Base-by-base conservation (phyloP, 2,888 invertebrate species). In the Mythimna pallens region DNA sequence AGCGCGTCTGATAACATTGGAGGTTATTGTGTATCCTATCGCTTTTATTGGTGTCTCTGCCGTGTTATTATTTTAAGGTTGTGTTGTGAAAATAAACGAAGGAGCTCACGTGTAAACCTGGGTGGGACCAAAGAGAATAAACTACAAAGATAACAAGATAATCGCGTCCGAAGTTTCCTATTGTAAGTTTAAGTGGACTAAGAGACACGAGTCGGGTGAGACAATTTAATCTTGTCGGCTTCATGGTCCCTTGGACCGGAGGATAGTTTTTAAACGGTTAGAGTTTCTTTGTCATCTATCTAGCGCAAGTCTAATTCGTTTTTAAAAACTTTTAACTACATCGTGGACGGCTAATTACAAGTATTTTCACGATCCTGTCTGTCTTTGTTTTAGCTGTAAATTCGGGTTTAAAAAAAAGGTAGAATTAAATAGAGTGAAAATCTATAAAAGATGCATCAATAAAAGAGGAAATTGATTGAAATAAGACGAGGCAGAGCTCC, bases 151-250 rank as follows among this genome's bases (percentile, higher is more conserved):
- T 92, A 94, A 93, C 93, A 92, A 92, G 92, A 93, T 94, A 93
- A 94, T 93, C 90, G 91, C 86, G 88, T 91, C 90, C 89, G 83
- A 92, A 93, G 91, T 93, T 93, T 90, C 88, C 91, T 89, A 90
- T 92, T 91, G 92, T 90, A 91, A 94, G 92, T 92, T 91, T 89
- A 91, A 92, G 89, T 90, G 89, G 89, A 90, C 88, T 87, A 90
- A 88, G 87, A 89, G 89, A 89, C 89, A 88, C 86, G 91, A 90
- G 88, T 87, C 88, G 89, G 91, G 91, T 89, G 91, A 91, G 92
- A 93, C 94, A 94, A 94, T 94, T 94, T 94, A 93, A 93, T 94
- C 93, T 92, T 89, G 93, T 89, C 91, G 91, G 90, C 90, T 92
- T 89, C 92, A 89, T 89, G 89, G 88, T 89, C 87, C 88, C 84